Evolutionary conservation across 1,140 invertebrate genomes (phyloP).

Genomic region (Drosophila ironensis): DNA sequence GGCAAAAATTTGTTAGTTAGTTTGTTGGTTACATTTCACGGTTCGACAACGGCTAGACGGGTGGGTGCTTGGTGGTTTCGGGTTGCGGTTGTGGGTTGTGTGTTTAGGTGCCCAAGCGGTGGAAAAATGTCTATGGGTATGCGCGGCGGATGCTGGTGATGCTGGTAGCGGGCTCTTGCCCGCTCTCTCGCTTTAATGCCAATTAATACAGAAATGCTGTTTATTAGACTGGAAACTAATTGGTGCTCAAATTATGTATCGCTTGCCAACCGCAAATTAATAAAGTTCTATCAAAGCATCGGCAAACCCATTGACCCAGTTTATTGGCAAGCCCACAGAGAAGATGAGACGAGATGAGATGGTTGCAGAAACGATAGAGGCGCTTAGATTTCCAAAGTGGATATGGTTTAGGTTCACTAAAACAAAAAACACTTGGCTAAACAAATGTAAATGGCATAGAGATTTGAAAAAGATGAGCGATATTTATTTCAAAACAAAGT

Average conservation of each 20-base stretch:
- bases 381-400: background rate
- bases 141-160: background rate
- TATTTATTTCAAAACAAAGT: too few species aligned
- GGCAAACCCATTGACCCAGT: slow-evolving; percentile 29
- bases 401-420: too few species aligned
- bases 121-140: background rate
- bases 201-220: slow-evolving; percentile 63
- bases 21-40: slow-evolving; percentile 5
- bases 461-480: too few species aligned
- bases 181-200: slow-evolving; percentile 40
- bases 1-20: slow-evolving; percentile 31
- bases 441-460: too few species aligned
- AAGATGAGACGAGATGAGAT: background rate
- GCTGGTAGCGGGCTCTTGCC: too few species aligned
- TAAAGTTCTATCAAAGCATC: slow-evolving; percentile 21
- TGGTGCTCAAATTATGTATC: slow-evolving; percentile 61
- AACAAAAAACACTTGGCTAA: too few species aligned
- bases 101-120: slow-evolving; percentile 33
- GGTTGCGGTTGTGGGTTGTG: slow-evolving; percentile 13
- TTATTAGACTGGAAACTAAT: slow-evolving; percentile 71
- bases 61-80: too few species aligned
- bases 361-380: background rate
- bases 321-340: slow-evolving; percentile 5
- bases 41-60: background rate
- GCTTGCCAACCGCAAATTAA: slow-evolving; percentile 30